These are phyloP conservation scores for Escarpia spicata DNA, from an alignment of 2,888 invertebrate genomes.

Conservation along the genomic window DNA sequence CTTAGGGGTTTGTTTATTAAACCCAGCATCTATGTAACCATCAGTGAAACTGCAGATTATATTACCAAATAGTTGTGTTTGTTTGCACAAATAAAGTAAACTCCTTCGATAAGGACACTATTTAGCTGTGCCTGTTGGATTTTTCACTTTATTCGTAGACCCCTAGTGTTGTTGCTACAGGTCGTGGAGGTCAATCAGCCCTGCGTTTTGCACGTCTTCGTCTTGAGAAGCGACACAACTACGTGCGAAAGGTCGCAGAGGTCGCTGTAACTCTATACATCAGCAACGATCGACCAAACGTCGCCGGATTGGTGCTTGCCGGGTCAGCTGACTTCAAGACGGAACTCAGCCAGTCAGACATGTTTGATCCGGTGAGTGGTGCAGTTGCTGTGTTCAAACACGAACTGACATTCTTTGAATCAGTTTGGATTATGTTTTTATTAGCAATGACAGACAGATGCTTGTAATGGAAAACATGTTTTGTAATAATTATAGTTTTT, in stretches of 20 bases:
- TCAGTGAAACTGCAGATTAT: not conserved
- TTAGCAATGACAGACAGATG: not conserved
- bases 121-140: no score
- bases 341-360: constrained; percentile 98
- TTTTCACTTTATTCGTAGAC: not conserved
- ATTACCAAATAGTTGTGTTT: not conserved
- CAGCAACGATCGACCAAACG: constrained; percentile 96
- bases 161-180: constrained; percentile 57
- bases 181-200: constrained; percentile 98
- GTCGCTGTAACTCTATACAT: constrained; percentile 97
- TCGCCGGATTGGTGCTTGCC: constrained; percentile 95
- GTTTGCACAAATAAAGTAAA: not conserved
- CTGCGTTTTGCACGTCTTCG: constrained; percentile 98
- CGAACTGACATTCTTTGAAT: not conserved
- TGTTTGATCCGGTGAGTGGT: constrained; percentile 92
- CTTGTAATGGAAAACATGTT: no score
- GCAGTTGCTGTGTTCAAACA: not conserved
- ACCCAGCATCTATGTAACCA: not conserved
- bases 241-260: constrained; percentile 97
- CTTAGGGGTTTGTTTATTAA: not conserved
- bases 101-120: not conserved
- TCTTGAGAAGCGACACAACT: constrained; percentile 99
- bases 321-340: constrained; percentile 99
- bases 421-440: not conserved
- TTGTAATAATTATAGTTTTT: no score